A percentile compares a stretch with the other conserved stretches of the same genome.
Conservation (phyloP, 2,113 vertebrate species). For the Ceratotherium simum region DNA sequence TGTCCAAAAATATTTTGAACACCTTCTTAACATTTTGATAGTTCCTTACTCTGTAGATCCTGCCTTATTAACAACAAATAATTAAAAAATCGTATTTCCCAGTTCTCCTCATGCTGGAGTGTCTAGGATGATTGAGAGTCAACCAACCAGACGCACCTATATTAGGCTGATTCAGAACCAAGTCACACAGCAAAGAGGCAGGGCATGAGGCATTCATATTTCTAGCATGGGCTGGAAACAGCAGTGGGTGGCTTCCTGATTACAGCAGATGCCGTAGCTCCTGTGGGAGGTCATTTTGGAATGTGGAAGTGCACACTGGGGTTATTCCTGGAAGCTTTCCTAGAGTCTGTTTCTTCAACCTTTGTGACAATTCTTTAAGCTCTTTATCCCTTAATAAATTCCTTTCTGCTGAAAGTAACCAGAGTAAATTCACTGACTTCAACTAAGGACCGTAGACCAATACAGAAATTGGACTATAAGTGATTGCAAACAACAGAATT, state of each 20-base stretch:
- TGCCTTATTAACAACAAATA: constrained; percentile 14
- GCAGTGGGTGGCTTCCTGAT: neutral
- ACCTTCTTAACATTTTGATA: constrained; percentile 27
- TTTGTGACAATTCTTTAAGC: constrained; percentile 23
- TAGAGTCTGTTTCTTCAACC: neutral
- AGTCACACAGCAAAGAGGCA: neutral
- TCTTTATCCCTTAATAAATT: constrained; percentile 7
- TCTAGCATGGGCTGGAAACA: neutral
- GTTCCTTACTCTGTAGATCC: neutral
- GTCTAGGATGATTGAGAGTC: neutral
- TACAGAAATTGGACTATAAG: constrained; percentile 19
- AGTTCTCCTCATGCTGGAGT: neutral
- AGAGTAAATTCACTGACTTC: neutral
- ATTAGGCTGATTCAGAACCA: neutral
- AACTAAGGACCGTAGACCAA: constrained; percentile 21
- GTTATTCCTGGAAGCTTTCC: neutral
- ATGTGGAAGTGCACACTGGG: neutral
- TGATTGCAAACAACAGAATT: neutral
- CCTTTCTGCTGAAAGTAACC: constrained; percentile 38
- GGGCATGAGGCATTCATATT: neutral
- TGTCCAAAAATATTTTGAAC: neutral
- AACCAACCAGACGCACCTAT: neutral
- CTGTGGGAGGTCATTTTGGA: neutral
- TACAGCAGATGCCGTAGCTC: neutral
- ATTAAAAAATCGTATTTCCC: neutral